Percentiles rank a stretch among this genome's conserved stretches.
phyloP scores from a whole-genome alignment of 2,888 invertebrate genomes.

The Brenthis ino region DNA sequence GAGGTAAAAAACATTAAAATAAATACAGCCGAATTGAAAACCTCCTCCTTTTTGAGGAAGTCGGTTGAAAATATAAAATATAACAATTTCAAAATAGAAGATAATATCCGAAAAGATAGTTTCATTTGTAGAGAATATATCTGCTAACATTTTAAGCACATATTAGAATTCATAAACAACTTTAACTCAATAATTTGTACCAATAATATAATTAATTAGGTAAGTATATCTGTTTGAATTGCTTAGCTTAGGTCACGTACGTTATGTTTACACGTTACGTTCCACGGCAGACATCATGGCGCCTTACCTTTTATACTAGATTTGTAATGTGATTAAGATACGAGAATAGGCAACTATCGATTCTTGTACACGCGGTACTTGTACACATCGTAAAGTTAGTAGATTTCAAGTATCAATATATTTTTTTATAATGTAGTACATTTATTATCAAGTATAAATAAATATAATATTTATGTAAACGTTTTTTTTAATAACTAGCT shows the following conservation, averaged over 20 bases:
- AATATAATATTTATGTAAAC: too few species aligned
- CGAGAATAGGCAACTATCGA: constrained; percentile 12
- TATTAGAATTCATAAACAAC: constrained; percentile 15
- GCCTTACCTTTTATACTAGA: constrained; percentile 10
- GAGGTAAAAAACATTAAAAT: too few species aligned
- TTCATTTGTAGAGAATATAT: neutral
- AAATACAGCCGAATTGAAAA: too few species aligned
- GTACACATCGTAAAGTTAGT: neutral
- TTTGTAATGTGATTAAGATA: constrained; percentile 12
- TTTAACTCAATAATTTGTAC: constrained; percentile 21
- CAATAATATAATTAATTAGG: neutral
- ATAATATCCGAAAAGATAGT: too few species aligned
- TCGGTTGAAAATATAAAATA: too few species aligned
- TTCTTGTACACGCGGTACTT: neutral
- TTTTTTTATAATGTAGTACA: neutral
- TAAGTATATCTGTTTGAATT: constrained; percentile 17
- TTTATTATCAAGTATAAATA: too few species aligned
- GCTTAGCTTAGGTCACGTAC: constrained; percentile 12
- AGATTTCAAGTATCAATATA: neutral
- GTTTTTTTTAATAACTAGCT: too few species aligned
- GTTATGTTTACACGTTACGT: constrained; percentile 11
- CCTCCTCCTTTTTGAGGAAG: too few species aligned
- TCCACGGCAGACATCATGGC: constrained; percentile 5
- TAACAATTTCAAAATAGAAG: too few species aligned
- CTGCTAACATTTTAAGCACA: neutral